Evolutionary conservation across 2,797 vertebrate species (phyloP).

Genomic region (Atherinosoma microstoma): DNA sequence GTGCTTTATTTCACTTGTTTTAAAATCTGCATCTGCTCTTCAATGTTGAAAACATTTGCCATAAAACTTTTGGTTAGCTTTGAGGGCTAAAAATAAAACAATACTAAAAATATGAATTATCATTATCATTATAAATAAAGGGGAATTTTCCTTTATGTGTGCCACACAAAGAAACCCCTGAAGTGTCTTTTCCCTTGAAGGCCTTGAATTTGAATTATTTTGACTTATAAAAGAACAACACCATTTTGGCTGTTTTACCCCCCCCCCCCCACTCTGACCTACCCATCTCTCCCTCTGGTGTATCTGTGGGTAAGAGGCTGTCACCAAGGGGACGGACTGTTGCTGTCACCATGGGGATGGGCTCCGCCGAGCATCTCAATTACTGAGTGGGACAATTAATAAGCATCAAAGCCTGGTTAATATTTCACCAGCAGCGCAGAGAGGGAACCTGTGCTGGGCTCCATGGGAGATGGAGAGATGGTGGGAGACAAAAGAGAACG

Average conservation of each 20-base stretch:
- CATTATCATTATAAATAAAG: too few relatives aligned
- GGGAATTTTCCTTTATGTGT: conserved; percentile 23
- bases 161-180: conserved; percentile 7
- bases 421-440: conserved; percentile 70
- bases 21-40: too few relatives aligned
- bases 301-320: conserved; percentile 71
- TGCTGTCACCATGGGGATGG: conserved; percentile 77
- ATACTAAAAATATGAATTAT: too few relatives aligned
- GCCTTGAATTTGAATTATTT: conserved; percentile 26
- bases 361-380: conserved; percentile 77
- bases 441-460: conserved; percentile 47
- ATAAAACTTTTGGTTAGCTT: too few relatives aligned
- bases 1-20: too few relatives aligned
- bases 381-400: conserved; percentile 80
- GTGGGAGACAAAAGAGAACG: conserved; percentile 50
- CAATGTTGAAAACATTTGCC: too few relatives aligned
- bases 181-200: conserved; percentile 15
- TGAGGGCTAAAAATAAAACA: too few relatives aligned
- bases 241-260: background rate
- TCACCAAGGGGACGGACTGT: conserved; percentile 75
- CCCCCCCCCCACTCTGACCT: conserved; percentile 25
- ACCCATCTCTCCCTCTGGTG: conserved; percentile 42
- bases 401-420: conserved; percentile 83
- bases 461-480: conserved; percentile 50
- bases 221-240: conserved; percentile 20